Evolutionary conservation across 2,888 invertebrate genomes (phyloP).

Genomic region (Drosophila formosana): DNA sequence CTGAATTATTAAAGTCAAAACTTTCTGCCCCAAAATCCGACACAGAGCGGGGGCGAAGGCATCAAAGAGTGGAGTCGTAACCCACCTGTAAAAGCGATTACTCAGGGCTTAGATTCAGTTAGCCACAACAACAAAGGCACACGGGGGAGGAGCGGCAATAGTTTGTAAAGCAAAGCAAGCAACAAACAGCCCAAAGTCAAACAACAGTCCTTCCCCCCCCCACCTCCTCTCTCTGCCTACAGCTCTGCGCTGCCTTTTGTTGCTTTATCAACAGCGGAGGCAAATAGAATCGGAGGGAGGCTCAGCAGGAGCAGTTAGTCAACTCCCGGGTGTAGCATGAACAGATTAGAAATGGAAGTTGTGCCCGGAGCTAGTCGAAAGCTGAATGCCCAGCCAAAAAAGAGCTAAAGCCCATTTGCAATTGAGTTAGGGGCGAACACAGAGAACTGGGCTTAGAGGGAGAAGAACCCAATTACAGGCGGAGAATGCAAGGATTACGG

Average conservation of each 20-base stretch:
- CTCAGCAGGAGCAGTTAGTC: slow-evolving; percentile 13
- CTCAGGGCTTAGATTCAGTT: slow-evolving; percentile 30
- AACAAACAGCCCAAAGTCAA: slow-evolving; percentile 52
- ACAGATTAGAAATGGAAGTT: slow-evolving; percentile 9
- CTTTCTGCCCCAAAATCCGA: slow-evolving; percentile 29
- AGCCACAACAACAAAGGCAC: slow-evolving; percentile 21
- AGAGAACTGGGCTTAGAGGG: background rate
- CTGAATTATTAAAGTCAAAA: slow-evolving; percentile 27
- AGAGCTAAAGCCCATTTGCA: background rate
- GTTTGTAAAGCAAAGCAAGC: slow-evolving; percentile 16
- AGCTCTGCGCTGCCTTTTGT: slow-evolving; percentile 8
- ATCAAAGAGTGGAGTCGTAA: slow-evolving; percentile 24
- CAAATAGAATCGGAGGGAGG: background rate
- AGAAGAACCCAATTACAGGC: background rate
- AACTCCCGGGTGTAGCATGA: slow-evolving; percentile 13
- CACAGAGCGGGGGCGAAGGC: slow-evolving; percentile 1
- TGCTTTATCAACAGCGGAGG: slow-evolving; percentile 8
- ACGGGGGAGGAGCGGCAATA: background rate
- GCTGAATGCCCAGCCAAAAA: slow-evolving; percentile 8
- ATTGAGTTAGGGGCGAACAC: slow-evolving; percentile 1
- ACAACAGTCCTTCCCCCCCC: slow-evolving; percentile 3
- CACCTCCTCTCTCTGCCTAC: background rate
- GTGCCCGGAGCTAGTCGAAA: background rate
- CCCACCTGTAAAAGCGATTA: slow-evolving; percentile 27
- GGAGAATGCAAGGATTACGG: background rate